Percentiles rank a stretch among this genome's conserved stretches.
Conservation (phyloP, 2,888 invertebrate species). For the Euzetes globulus region DNA sequence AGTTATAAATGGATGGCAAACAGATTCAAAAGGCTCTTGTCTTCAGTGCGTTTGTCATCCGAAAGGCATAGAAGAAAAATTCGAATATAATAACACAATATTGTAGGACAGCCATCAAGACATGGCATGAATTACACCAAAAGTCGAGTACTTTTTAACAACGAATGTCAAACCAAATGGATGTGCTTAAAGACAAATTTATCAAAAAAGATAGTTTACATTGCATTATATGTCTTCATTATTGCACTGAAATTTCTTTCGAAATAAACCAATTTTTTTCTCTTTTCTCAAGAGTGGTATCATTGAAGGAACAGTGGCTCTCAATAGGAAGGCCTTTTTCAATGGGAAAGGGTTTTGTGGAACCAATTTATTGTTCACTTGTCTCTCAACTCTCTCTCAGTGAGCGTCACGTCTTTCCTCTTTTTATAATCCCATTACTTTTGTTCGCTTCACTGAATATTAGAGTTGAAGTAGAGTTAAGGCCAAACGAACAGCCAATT, state of each 20-base stretch:
- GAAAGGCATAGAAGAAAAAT: neutral
- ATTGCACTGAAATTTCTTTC: neutral
- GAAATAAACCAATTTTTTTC: neutral
- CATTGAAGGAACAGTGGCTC: neutral
- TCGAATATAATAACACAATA: neutral
- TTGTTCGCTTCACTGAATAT: constrained; percentile 20
- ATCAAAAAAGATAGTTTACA: neutral
- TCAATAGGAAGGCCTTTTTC: neutral
- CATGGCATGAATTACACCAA: neutral
- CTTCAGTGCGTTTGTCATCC: neutral
- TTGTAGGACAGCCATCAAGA: neutral
- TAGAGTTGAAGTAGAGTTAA: constrained; percentile 18
- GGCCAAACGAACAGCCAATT: neutral
- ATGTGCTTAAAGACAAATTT: neutral
- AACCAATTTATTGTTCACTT: constrained; percentile 24
- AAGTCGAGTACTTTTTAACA: neutral
- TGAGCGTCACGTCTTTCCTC: constrained; percentile 2
- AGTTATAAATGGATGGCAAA: constrained; percentile 8
- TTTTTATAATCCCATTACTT: constrained; percentile 29
- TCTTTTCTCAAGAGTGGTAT: neutral
- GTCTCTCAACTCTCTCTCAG: neutral
- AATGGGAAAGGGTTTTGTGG: constrained; percentile 15
- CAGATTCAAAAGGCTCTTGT: neutral
- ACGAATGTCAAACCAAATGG: neutral
- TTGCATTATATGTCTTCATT: no score